Percentiles rank a stretch among this genome's conserved stretches.
phyloP scores from a whole-genome alignment of 2,113 vertebrate genomes.

The Channa maculata region DNA sequence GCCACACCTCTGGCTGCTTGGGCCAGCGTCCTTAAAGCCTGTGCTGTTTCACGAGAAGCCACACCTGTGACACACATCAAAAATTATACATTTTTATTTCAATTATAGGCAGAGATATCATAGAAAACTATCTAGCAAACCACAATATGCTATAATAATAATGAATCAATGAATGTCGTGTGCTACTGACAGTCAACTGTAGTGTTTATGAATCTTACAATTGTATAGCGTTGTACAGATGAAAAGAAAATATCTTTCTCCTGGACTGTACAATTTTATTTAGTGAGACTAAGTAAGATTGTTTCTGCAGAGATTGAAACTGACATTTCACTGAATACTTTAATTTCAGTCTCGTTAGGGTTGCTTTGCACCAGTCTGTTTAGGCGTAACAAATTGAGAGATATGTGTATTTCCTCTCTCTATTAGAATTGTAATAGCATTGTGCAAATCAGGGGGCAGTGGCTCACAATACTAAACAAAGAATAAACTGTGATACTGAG shows the following conservation, averaged over 20 bases:
- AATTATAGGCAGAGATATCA: no score
- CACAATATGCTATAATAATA: neutral
- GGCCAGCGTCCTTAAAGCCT: slow-evolving; percentile 94
- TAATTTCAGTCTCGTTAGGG: slow-evolving; percentile 31
- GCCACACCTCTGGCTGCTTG: slow-evolving; percentile 96
- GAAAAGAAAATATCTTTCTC: neutral
- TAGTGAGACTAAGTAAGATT: slow-evolving; percentile 4
- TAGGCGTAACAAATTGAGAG: slow-evolving; percentile 26
- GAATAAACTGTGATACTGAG: slow-evolving; percentile 39
- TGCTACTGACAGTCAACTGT: neutral
- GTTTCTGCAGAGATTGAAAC: slow-evolving; percentile 13
- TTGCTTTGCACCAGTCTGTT: slow-evolving; percentile 16
- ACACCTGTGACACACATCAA: slow-evolving; percentile 83
- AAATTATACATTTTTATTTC: no score
- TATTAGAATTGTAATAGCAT: neutral
- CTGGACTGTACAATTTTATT: neutral
- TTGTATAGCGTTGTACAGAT: neutral
- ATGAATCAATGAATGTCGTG: neutral
- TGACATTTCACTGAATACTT: slow-evolving; percentile 12
- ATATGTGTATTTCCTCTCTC: slow-evolving; percentile 14
- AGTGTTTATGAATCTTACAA: neutral
- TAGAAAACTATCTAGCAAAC: neutral
- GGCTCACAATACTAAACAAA: slow-evolving; percentile 21
- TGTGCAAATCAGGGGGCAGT: slow-evolving; percentile 41
- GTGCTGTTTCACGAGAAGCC: slow-evolving; percentile 96